Evolutionary conservation across 2,888 invertebrate genomes (phyloP).

Genomic region (Hedychridium roseum): DNA sequence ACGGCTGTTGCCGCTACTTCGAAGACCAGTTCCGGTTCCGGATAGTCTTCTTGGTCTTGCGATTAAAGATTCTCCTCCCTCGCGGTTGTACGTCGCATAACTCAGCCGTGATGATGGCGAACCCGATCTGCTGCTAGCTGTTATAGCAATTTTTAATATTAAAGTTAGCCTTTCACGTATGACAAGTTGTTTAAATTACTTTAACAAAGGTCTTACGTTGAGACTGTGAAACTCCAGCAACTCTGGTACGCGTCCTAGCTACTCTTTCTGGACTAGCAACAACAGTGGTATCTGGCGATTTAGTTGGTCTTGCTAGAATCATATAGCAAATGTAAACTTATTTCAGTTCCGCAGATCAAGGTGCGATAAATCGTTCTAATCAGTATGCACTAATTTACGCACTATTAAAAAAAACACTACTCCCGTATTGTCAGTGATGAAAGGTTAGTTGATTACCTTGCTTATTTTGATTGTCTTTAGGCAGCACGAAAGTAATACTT

Average conservation of each 20-base stretch:
- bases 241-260: constrained; percentile 70
- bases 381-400: background rate
- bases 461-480: constrained; percentile 44
- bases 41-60: constrained; percentile 73
- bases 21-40: constrained; percentile 69
- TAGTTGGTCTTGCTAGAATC: constrained; percentile 72
- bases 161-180: background rate
- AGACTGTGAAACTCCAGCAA: constrained; percentile 87
- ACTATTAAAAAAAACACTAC: constrained; percentile 1
- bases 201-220: constrained; percentile 79
- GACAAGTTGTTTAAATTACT: background rate
- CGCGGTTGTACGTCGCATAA: constrained; percentile 73
- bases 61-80: constrained; percentile 63
- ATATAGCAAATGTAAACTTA: background rate
- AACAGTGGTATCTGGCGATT: constrained; percentile 67
- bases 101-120: constrained; percentile 89
- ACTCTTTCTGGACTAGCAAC: constrained; percentile 71
- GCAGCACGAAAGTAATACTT: constrained; percentile 32
- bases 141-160: constrained; percentile 18
- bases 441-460: constrained; percentile 35
- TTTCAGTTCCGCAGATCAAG: background rate
- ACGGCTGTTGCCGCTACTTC: constrained; percentile 59
- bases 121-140: constrained; percentile 92
- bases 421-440: no score
- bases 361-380: background rate